These are phyloP conservation scores for Miltochrista miniata DNA, from an alignment of 2,888 invertebrate species.

Conservation along the genomic window DNA sequence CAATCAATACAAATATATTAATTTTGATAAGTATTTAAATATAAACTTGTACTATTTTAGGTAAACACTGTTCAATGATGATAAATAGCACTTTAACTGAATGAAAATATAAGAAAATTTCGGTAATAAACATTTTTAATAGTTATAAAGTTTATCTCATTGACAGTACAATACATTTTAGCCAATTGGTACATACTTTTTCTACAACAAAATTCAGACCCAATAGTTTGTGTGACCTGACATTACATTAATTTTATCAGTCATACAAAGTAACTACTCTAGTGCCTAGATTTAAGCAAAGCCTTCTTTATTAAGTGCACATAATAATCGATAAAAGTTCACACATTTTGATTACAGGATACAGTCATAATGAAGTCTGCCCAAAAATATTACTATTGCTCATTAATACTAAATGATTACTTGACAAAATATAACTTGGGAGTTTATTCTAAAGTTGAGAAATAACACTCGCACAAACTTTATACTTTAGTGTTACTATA, in stretches of 20 bases:
- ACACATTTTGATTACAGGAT: constrained; percentile 16
- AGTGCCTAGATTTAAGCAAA: constrained; percentile 27
- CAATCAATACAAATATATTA: constrained; percentile 35
- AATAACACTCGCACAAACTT: constrained; percentile 25
- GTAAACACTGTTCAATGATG: constrained; percentile 44
- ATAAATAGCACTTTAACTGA: constrained; percentile 23
- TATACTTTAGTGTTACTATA: constrained; percentile 6
- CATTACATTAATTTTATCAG: constrained; percentile 15
- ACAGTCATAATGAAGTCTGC: constrained; percentile 16
- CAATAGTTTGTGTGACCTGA: constrained; percentile 4
- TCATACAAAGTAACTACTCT: constrained; percentile 13
- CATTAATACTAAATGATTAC: constrained; percentile 13
- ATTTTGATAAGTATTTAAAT: constrained; percentile 34
- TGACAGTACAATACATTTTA: not conserved
- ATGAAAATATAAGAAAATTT: constrained; percentile 20
- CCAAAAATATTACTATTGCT: constrained; percentile 18
- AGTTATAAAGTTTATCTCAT: constrained; percentile 20
- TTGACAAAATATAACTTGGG: constrained; percentile 17
- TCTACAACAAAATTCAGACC: not conserved
- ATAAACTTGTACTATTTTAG: constrained; percentile 56
- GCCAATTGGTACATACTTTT: no score
- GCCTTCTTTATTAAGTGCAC: constrained; percentile 23
- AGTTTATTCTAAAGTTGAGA: constrained; percentile 21
- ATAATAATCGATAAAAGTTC: constrained; percentile 22
- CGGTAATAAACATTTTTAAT: no score